Evolutionary conservation across 2,888 invertebrate species (phyloP), one percentile per base, ranked within the genome.

Genomic region (Alsophila aescularia): DNA sequence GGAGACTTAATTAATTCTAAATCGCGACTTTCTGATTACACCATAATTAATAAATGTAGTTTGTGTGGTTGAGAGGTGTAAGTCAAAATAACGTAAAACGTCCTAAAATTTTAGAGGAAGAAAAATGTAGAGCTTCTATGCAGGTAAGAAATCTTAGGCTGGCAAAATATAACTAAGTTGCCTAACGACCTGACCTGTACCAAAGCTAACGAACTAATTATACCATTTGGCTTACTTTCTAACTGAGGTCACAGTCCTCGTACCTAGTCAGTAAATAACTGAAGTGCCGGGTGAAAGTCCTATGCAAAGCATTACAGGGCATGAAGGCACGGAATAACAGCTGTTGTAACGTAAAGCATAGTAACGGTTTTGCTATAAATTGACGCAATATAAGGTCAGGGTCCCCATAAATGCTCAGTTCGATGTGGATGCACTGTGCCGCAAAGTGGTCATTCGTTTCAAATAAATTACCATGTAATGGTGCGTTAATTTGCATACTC

Each of bases 401-500:
- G 92, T 88, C 86, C 84, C 85, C 83, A 87, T 83, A 86, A 88
- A 88, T 85, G 86, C 82, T 86, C 84, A 83, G 81, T 85, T 85
- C 87, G 82, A 76, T 70, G 74, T 73, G 77, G 78, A 90, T 90
- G 90, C 89, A 89, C 87, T 84, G 82, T 80, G 77, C 89, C 90
- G 80, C 90, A 87, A 90, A 91, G 87, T 92, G 92, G 90, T 92
- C 92, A 92, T 91, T 92, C 91, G 85, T 87, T 90, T 90, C 86
- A 91, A 89, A 92, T 92, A 92, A 91, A 92, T 92, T 90, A 90
- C 90, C 87, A 85, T 88, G 89, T 91, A 92, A 92, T 90, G 84
- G 90, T 79, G 79, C 80, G 81, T 83, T 89, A 85, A 92, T 92
- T 92, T 92, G 89, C 92, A 92, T 92, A 92, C 87, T 85, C 78